Evolutionary conservation across 2,888 invertebrate species (phyloP).

Genomic region (Eupithecia dodoneata): DNA sequence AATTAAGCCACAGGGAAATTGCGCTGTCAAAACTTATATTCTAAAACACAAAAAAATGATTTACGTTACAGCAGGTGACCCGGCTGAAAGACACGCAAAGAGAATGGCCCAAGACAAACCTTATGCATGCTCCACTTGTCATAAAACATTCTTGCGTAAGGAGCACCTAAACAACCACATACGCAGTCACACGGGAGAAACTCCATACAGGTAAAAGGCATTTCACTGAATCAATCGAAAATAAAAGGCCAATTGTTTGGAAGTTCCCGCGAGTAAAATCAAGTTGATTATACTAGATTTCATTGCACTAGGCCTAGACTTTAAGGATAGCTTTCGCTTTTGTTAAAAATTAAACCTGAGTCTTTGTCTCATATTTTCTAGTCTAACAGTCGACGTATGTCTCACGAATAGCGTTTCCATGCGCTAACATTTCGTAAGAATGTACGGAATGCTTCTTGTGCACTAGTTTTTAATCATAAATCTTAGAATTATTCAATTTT

Average conservation of each 20-base stretch:
- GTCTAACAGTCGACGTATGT: neutral
- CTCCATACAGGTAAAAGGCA: slow-evolving; percentile 86
- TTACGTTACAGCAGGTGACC: slow-evolving; percentile 67
- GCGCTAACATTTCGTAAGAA: neutral
- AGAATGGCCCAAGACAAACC: slow-evolving; percentile 93
- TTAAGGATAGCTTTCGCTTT: neutral
- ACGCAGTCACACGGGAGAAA: slow-evolving; percentile 92
- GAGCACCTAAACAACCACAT: slow-evolving; percentile 94
- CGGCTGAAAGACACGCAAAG: slow-evolving; percentile 90
- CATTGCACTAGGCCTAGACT: slow-evolving; percentile 10
- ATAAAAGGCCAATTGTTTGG: neutral
- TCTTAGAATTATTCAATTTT: slow-evolving; percentile 8
- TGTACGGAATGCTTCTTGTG: neutral
- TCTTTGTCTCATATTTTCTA: slow-evolving; percentile 3
- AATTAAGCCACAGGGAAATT: neutral
- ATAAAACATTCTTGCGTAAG: slow-evolving; percentile 93
- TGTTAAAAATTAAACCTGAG: slow-evolving; percentile 6
- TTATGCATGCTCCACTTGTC: slow-evolving; percentile 93
- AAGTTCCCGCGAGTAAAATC: neutral
- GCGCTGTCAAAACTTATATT: neutral
- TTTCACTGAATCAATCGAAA: neutral
- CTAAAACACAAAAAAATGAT: slow-evolving; percentile 3
- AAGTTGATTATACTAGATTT: neutral
- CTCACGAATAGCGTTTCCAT: neutral
- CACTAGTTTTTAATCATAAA: neutral